A percentile compares a stretch with the other conserved stretches of the same genome.
phyloP scores from a whole-genome alignment of 2,888 invertebrate species.

The Gordius sp. region DNA sequence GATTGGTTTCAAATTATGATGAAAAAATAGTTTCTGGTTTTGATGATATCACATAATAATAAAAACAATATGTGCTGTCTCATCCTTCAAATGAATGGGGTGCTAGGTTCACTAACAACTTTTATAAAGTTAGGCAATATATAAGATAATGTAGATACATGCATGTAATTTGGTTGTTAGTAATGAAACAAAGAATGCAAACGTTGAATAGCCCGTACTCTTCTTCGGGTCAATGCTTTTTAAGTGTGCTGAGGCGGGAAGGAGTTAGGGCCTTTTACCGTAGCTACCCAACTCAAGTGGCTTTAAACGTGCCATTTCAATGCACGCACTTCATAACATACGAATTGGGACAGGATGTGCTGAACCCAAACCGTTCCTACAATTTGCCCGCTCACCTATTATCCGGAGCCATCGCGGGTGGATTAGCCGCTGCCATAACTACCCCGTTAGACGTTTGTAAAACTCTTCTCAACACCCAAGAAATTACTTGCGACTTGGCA shows the following conservation, averaged over 20 bases:
- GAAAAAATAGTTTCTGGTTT: no score
- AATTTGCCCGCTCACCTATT: conserved; percentile 28
- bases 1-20: no score
- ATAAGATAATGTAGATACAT: no score
- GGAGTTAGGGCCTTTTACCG: conserved; percentile 65
- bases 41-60: no score
- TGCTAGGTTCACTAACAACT: no score
- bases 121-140: no score
- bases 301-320: conserved; percentile 96
- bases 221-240: conserved; percentile 53
- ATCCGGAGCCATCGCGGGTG: conserved; percentile 49
- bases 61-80: no score
- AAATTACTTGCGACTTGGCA: no score
- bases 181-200: conserved; percentile 92
- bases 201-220: conserved; percentile 83
- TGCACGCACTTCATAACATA: conserved; percentile 70
- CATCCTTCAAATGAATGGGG: no score
- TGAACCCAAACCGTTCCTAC: no score
- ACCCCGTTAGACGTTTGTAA: conserved; percentile 91
- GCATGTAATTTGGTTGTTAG: conserved; percentile 23
- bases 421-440: conserved; percentile 67
- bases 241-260: conserved; percentile 48
- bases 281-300: conserved; percentile 57
- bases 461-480: conserved; percentile 68
- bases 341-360: conserved; percentile 40